phyloP scores from a whole-genome alignment of 1,140 invertebrate species.

The Drosophila bocqueti region DNA sequence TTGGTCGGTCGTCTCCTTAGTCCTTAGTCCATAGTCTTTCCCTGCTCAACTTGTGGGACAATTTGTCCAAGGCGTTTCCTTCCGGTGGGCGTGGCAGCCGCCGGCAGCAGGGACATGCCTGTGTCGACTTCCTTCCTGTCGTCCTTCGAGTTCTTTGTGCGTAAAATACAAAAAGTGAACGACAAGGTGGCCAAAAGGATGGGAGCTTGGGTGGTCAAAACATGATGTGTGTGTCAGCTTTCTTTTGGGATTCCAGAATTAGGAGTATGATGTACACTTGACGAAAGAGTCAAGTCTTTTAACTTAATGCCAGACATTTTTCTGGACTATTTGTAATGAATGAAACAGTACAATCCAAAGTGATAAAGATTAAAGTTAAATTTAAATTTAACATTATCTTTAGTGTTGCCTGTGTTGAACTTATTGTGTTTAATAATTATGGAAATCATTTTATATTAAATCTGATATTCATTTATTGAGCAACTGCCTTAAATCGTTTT shows the following conservation, averaged over 20 bases:
- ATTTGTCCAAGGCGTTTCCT: constrained; percentile 74
- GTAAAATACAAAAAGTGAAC: constrained; percentile 41
- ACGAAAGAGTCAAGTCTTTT: not conserved
- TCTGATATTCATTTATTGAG: no score
- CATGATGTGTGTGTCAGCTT: constrained; percentile 38
- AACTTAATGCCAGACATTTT: not conserved
- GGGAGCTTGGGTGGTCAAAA: constrained; percentile 29
- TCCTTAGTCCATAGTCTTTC: constrained; percentile 10
- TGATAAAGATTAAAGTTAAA: no score
- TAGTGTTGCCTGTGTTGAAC: no score
- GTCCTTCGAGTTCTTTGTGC: constrained; percentile 51
- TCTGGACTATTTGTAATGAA: not conserved
- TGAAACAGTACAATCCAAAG: no score
- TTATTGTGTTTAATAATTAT: not conserved
- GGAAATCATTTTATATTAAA: no score
- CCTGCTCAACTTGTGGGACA: constrained; percentile 42
- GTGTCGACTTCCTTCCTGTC: constrained; percentile 74
- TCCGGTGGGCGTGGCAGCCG: constrained; percentile 52
- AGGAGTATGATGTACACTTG: constrained; percentile 12
- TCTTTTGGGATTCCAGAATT: constrained; percentile 6
- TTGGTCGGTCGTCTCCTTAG: constrained; percentile 4
- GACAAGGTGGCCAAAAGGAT: constrained; percentile 16
- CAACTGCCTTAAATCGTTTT: not conserved
- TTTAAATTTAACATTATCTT: no score
- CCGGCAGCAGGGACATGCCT: constrained; percentile 53